Conservation (phyloP, 2,797 vertebrate genomes). For the Sparidentex hasta region DNA sequence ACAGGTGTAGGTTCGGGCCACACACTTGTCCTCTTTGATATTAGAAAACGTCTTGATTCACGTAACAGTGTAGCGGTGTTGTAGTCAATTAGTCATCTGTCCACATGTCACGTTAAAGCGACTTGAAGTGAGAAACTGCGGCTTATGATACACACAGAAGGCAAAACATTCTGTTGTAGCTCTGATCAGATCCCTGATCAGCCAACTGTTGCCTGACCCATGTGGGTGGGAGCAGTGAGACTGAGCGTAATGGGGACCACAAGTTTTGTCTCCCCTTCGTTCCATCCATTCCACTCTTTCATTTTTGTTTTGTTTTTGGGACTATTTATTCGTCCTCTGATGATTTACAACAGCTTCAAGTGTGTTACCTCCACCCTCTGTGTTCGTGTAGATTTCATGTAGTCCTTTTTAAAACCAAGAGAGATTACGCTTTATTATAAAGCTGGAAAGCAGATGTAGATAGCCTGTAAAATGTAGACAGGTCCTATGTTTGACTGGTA, state of each 20-base stretch:
- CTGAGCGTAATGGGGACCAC: background rate
- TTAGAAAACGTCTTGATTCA: background rate
- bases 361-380: background rate
- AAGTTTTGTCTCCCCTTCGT: background rate
- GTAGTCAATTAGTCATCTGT: too few species aligned
- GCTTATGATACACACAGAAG: background rate
- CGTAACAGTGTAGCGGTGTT: background rate
- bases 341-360: background rate
- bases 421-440: too few species aligned
- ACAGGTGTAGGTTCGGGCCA: too few species aligned
- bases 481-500: too few species aligned
- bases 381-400: too few species aligned
- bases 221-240: background rate
- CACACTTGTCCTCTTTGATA: too few species aligned
- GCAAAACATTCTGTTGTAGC: background rate
- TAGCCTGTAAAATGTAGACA: too few species aligned
- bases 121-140: too few species aligned
- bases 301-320: too few species aligned
- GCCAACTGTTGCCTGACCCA: background rate
- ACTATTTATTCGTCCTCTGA: background rate
- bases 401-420: too few species aligned
- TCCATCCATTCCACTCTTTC: background rate
- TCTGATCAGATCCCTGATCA: background rate
- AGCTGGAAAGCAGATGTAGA: too few species aligned
- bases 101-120: too few species aligned